Evolutionary conservation across 2,113 vertebrate genomes (phyloP), one percentile per base, ranked within the genome.

Genomic region (Platichthys stellatus): DNA sequence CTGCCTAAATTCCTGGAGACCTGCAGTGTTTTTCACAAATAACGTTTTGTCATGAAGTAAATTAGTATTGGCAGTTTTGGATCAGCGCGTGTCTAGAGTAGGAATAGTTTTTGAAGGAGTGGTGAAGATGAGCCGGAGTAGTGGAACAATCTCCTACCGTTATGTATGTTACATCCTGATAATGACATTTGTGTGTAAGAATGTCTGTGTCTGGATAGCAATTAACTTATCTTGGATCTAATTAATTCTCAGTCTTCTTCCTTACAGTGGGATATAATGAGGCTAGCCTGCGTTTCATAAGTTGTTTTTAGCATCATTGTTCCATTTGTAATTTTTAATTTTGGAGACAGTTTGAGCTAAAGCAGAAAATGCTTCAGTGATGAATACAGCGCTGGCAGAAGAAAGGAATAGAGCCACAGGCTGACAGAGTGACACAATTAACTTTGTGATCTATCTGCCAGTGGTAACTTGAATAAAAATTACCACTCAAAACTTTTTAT

Each of bases 271-370:
- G 43, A 38, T 75, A 45, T 67, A 63, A 74, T 58, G 63, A 71
- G 74, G 20, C 53, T 54, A 58, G 11, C 38, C 28, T 47, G 47
- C 18, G 0, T 74, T 61, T 74, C 61, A 40, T 10, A 24, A 35
- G 28, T 63, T 84, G 28, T 74, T 78, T 76, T 72, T 45, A 83
- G 35, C 63, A n/a, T 38, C 54, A 2, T 67, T 1, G 17, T 43
- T 70, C 40, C 59, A 72, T 71, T 73, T 74, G 64, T 40, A 54
- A 58, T 40, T 62, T 62, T 49, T 64, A 49, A 40, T 56, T 17
- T 28, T 57, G 70, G 57, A 28, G 57, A 56, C 65, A 58, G 66
- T 75, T 78, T 67, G 69, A 82, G 64, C 63, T 40, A 5, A 65
- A 63, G 63, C 20, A 69, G 18, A 45, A 58, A 76, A 15, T 57